phyloP scores from a whole-genome alignment of 2,113 vertebrate species.

The Gasterosteus nipponicus region DNA sequence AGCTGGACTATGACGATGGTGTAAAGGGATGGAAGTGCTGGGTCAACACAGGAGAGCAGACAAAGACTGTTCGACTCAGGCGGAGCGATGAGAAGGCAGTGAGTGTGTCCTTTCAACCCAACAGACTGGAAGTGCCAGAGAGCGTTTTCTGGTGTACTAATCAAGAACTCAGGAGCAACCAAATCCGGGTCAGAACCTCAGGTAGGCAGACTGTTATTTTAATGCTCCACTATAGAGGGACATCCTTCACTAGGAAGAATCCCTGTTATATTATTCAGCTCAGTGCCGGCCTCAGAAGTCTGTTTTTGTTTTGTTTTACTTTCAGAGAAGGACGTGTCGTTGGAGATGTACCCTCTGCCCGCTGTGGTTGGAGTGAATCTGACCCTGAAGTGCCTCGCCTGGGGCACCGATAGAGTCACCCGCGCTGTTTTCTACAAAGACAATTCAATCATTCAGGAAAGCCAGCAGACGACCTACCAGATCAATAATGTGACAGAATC shows the following conservation, averaged over 20 bases:
- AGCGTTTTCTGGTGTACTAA: conserved; percentile 53
- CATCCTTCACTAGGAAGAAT: too few relatives aligned
- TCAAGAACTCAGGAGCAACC: conserved; percentile 23
- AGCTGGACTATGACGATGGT: conserved; percentile 5
- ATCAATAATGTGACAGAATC: background rate
- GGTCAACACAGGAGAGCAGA: background rate
- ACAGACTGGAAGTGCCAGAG: rapidly evolving
- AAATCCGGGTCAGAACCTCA: conserved; percentile 47
- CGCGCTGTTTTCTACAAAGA: conserved; percentile 15
- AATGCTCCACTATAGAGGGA: background rate
- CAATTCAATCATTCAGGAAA: rapidly evolving
- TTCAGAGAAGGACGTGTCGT: conserved; percentile 31
- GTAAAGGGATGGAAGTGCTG: conserved; percentile 32
- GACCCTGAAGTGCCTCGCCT: conserved; percentile 44
- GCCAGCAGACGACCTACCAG: rapidly evolving
- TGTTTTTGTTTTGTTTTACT: background rate
- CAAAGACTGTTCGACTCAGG: rapidly evolving
- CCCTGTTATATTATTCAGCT: background rate
- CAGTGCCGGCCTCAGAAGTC: background rate
- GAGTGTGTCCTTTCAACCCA: background rate
- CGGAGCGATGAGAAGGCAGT: rapidly evolving
- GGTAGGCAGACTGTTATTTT: conserved; percentile 16
- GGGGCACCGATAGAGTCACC: conserved; percentile 19
- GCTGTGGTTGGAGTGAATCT: conserved; percentile 34
- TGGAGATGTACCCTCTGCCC: conserved; percentile 55